phyloP scores from a whole-genome alignment of 2,888 invertebrate genomes.

The Laspeyria flexula region DNA sequence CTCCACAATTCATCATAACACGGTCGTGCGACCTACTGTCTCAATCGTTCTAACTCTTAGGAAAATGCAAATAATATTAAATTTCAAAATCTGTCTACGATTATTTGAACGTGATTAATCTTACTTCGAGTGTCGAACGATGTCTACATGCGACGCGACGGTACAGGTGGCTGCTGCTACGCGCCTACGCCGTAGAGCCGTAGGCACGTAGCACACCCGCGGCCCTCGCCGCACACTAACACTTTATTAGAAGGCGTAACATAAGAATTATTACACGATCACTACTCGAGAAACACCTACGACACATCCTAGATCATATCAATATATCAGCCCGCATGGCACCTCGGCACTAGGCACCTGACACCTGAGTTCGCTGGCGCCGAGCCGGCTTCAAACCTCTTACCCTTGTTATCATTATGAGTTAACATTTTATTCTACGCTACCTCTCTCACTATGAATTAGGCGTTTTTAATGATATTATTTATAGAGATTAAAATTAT shows the following conservation, averaged over 20 bases:
- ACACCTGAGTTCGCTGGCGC: constrained; percentile 44
- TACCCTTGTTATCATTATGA: constrained; percentile 66
- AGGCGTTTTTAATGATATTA: constrained; percentile 77
- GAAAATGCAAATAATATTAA: constrained; percentile 85
- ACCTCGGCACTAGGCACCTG: constrained; percentile 62
- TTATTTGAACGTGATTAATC: constrained; percentile 82
- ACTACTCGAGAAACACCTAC: constrained; percentile 85
- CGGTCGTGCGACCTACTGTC: constrained; percentile 85
- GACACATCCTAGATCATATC: constrained; percentile 86
- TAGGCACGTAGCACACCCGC: too few relatives aligned
- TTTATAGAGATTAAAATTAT: constrained; percentile 73
- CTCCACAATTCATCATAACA: constrained; percentile 84
- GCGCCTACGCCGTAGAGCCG: constrained; percentile 46
- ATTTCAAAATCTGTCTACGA: constrained; percentile 83
- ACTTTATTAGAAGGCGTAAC: constrained; percentile 77
- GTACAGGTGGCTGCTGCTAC: constrained; percentile 45
- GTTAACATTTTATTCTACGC: constrained; percentile 77
- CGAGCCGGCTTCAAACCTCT: constrained; percentile 44
- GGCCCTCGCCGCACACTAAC: constrained; percentile 59
- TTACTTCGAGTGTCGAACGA: constrained; percentile 79
- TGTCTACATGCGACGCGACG: constrained; percentile 63
- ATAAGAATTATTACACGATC: constrained; percentile 83
- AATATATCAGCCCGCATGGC: constrained; percentile 76
- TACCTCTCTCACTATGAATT: constrained; percentile 83
- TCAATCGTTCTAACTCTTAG: constrained; percentile 85